phyloP scores from a whole-genome alignment of 1,140 invertebrate species.

The Bradysia coprophila region DNA sequence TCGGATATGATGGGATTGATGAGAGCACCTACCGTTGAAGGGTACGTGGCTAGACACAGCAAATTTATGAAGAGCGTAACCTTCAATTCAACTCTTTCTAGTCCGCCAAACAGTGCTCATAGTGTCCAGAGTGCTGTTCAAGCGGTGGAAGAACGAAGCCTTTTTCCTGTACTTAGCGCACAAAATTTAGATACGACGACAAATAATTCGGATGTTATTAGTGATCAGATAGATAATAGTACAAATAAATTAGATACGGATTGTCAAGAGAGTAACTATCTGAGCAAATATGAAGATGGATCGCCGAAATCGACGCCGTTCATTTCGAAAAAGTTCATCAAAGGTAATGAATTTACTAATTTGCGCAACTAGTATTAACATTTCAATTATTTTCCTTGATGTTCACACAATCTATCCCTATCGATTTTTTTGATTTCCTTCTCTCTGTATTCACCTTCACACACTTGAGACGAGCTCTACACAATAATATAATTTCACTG shows the following conservation, averaged over 20 bases:
- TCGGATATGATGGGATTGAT: slow-evolving; percentile 41
- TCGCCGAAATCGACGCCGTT: neutral
- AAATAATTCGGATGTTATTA: neutral
- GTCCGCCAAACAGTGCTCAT: slow-evolving; percentile 41
- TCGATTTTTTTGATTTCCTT: too few relatives aligned
- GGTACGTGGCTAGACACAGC: slow-evolving; percentile 68
- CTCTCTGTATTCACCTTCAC: too few relatives aligned
- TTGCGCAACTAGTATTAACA: too few relatives aligned
- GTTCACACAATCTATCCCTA: too few relatives aligned
- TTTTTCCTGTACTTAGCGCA: neutral
- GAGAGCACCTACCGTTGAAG: slow-evolving; percentile 62
- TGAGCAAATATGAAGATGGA: neutral
- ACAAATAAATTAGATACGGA: neutral
- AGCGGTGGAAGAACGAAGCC: neutral
- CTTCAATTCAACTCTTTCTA: slow-evolving; percentile 66
- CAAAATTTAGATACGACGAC: neutral
- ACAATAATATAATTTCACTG: too few relatives aligned
- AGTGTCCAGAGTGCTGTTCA: slow-evolving; percentile 7
- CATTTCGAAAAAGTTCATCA: neutral
- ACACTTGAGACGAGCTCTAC: too few relatives aligned
- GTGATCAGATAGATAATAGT: neutral
- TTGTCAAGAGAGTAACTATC: neutral
- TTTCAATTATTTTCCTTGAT: too few relatives aligned
- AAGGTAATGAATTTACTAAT: too few relatives aligned
- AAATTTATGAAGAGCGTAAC: slow-evolving; percentile 78